Base-by-base conservation (phyloP, 2,797 vertebrate genomes). In the Scolopax bukidnonensis region DNA sequence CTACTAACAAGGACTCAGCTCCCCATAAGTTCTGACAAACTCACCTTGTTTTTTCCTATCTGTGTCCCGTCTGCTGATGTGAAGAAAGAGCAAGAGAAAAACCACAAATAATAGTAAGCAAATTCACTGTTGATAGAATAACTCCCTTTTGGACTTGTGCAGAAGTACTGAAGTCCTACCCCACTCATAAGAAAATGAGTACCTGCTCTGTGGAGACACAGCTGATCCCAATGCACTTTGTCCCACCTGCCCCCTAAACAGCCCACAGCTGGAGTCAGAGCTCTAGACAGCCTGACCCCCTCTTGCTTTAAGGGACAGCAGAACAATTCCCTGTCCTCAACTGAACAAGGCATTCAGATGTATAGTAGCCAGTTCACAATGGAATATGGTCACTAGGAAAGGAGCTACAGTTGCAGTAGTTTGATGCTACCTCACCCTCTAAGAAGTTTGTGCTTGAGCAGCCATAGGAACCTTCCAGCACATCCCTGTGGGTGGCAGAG, bases 281-380 rank as follows among this genome's bases (percentile, higher is more conserved):
- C n/a, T 63, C 59, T 12, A 27, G 9, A 12, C 21, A 68, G 45
- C 23, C 48, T 65, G 53, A 27, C 5, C 33, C 75, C 38, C 41
- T 75, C 77, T 64, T 61, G 45, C 41, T 80, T 38, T 64, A 57
- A 5, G 20, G 10, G 8, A 5, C 27, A 73, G 36, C 28, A n/a
- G 81, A 74, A 17, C 9, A 48, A 2, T 6, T 33, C 16, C 13
- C 32, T 38, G 3, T 47, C 12, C n/a, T 69, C 36, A 24, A 5
- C 1, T 18, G 13, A 54, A 56, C 3, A 13, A 20, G 24, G 16
- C 19, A 13, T 10, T 76, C 32, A 36, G 47, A 3, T 8, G 20
- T 36, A 1, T 1, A 8, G 11, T 1, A 71, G 40, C 16, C 19
- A 18, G 16, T 10, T 73, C 53, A 51, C 32, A 71, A 6, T 0